Conservation (phyloP, 2,113 vertebrate genomes). For the Balaenoptera acutorostrata region DNA sequence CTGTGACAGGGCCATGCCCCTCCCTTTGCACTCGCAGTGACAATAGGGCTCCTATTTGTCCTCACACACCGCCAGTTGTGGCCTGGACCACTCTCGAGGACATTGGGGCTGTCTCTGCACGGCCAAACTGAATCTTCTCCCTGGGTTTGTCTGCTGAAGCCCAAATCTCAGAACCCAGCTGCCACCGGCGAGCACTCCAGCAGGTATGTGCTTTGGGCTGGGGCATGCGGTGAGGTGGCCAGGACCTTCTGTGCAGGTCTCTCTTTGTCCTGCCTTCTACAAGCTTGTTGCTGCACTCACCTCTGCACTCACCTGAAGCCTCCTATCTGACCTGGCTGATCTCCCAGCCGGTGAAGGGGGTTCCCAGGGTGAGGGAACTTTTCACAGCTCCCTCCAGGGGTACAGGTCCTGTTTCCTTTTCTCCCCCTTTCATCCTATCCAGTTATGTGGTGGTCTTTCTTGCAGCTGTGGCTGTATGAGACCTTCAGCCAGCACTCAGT, state of each 20-base stretch:
- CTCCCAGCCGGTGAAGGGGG: neutral
- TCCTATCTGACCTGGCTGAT: neutral
- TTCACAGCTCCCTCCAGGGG: neutral
- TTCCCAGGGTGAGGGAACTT: neutral
- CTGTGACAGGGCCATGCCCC: neutral
- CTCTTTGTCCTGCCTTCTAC: neutral
- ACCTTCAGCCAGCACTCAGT: neutral
- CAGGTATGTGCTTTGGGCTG: neutral
- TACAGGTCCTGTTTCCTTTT: neutral
- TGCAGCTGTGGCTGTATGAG: neutral
- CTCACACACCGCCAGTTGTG: neutral
- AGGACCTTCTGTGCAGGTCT: neutral
- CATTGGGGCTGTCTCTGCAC: neutral
- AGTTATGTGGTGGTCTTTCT: neutral
- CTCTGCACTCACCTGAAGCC: neutral
- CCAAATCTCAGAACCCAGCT: fast-evolving
- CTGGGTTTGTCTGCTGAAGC: neutral
- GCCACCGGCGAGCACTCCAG: neutral
- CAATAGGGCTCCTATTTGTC: neutral
- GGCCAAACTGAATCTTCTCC: neutral
- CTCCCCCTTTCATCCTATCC: neutral
- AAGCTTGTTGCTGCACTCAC: neutral
- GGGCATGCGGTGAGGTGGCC: neutral
- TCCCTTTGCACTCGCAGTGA: fast-evolving
- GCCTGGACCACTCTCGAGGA: neutral